Evolutionary conservation across 64 coral and sea anemone species (phyloP).

Genomic region (Pocillopora damicornis): DNA sequence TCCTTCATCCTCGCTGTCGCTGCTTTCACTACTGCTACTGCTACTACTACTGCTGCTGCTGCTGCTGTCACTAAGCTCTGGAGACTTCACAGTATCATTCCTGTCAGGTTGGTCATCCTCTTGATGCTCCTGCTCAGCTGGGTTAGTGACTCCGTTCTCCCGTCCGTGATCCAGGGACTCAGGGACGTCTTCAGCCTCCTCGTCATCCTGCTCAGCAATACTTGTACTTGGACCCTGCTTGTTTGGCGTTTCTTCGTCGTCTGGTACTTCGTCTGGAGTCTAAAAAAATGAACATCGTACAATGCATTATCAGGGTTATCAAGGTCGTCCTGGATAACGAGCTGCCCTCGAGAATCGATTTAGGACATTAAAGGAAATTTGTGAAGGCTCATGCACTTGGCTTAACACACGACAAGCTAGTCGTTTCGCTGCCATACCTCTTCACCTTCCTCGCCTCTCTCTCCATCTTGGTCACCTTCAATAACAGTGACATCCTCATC

Average conservation of each 20-base stretch:
- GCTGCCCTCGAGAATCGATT: too few species aligned
- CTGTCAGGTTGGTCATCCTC: neutral
- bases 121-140: slow-evolving; percentile 19
- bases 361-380: too few species aligned
- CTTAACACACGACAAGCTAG: too few species aligned
- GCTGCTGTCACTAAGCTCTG: slow-evolving; percentile 19
- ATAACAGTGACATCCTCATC: slow-evolving; percentile 56
- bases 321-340: too few species aligned
- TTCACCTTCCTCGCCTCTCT: slow-evolving; percentile 3
- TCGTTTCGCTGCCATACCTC: neutral
- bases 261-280: neutral
- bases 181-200: neutral
- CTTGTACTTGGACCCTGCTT: neutral
- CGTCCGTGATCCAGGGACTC: neutral
- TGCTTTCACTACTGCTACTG: slow-evolving; percentile 36
- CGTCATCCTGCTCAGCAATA: slow-evolving; percentile 14
- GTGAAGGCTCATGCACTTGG: too few species aligned
- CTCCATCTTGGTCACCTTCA: slow-evolving; percentile 8
- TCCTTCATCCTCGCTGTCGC: slow-evolving; percentile 43
- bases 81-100: slow-evolving; percentile 1
- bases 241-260: neutral
- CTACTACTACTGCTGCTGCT: slow-evolving; percentile 56
- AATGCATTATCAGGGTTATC: too few species aligned
- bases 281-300: neutral
- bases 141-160: neutral